Evolutionary conservation across 2,113 vertebrate species (phyloP).

Genomic region (Saccopteryx bilineata): DNA sequence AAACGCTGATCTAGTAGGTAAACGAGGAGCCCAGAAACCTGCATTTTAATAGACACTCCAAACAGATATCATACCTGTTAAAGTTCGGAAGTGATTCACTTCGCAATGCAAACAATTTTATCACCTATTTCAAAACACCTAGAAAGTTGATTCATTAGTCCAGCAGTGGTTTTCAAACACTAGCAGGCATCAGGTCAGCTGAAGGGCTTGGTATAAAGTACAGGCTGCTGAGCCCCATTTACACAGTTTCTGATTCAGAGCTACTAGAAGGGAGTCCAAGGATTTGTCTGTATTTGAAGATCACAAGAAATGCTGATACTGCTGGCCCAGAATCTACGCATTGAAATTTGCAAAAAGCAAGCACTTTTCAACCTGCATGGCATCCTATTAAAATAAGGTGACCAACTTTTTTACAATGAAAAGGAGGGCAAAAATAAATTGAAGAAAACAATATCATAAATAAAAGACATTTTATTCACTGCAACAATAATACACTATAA

Average conservation of each 20-base stretch:
- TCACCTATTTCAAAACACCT: background rate
- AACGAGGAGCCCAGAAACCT: background rate
- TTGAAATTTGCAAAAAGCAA: background rate
- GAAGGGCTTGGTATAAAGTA: background rate
- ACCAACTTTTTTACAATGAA: no score
- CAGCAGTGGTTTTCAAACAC: background rate
- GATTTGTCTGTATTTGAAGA: background rate
- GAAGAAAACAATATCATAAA: no score
- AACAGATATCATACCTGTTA: background rate
- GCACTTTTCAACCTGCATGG: background rate
- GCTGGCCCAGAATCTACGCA: background rate
- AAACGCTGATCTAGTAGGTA: background rate
- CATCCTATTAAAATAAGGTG: background rate
- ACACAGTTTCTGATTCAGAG: background rate
- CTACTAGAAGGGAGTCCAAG: background rate
- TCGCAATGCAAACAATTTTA: background rate
- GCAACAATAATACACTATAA: no score
- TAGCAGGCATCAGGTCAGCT: background rate
- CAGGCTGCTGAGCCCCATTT: background rate
- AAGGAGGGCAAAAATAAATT: no score
- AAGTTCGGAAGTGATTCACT: background rate
- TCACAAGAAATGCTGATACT: background rate
- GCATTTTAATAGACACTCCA: background rate
- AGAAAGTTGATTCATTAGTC: background rate
- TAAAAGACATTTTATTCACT: no score